These are phyloP conservation scores for Drosophila paranaensis DNA, from an alignment of 2,888 invertebrate species.

Conservation along the genomic window DNA sequence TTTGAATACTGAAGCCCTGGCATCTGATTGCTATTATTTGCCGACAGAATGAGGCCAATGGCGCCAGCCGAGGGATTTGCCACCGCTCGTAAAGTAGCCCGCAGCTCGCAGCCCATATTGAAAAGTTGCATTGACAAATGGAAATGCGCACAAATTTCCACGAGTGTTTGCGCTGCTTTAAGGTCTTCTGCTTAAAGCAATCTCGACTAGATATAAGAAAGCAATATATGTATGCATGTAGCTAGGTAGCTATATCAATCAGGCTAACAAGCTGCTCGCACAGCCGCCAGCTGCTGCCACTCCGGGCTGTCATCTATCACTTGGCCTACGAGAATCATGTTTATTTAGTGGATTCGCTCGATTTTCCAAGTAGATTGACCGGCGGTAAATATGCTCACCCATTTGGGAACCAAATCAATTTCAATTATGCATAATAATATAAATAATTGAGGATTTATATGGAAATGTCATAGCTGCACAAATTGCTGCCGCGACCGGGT, in stretches of 20 bases:
- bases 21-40: conserved; percentile 75
- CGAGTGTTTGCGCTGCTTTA: conserved; percentile 36
- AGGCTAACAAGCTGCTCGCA: conserved; percentile 59
- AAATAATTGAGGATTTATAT: conserved; percentile 48
- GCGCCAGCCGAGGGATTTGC: conserved; percentile 48
- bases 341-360: conserved; percentile 31
- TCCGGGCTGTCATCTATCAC: conserved; percentile 66
- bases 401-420: conserved; percentile 44
- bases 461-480: conserved; percentile 52
- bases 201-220: not conserved
- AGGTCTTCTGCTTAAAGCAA: conserved; percentile 10
- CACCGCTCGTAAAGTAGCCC: conserved; percentile 45
- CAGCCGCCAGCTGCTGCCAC: conserved; percentile 67
- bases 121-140: conserved; percentile 58
- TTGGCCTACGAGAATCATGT: conserved; percentile 31
- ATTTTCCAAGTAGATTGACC: conserved; percentile 12
- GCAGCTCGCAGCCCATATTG: conserved; percentile 32
- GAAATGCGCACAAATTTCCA: conserved; percentile 43
- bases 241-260: conserved; percentile 57
- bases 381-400: conserved; percentile 6
- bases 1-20: conserved; percentile 61
- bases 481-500: conserved; percentile 32
- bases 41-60: conserved; percentile 66
- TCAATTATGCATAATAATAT: conserved; percentile 49
- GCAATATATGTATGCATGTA: not conserved